Evolutionary conservation across 2,888 invertebrate species (phyloP).

Genomic region (Morpho achilles): DNA sequence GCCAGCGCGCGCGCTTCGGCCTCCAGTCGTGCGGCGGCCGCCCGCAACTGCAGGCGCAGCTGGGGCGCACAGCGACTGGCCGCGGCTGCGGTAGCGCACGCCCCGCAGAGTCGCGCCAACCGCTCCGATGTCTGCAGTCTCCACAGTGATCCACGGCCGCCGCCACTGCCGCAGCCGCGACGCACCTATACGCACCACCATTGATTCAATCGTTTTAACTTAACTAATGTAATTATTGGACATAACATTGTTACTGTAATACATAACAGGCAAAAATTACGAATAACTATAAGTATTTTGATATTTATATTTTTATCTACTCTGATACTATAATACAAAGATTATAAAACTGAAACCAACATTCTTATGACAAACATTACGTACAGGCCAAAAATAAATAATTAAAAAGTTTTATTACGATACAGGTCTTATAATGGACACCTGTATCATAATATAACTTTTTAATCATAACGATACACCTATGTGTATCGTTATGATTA

Average conservation of each 20-base stretch:
- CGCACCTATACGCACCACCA: constrained; percentile 36
- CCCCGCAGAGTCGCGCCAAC: constrained; percentile 87
- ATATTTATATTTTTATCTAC: too few species aligned
- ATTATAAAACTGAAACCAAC: too few species aligned
- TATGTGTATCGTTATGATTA: too few species aligned
- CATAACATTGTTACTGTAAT: neutral
- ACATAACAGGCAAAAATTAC: too few species aligned
- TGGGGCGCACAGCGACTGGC: constrained; percentile 91
- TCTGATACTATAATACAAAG: too few species aligned
- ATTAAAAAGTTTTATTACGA: too few species aligned
- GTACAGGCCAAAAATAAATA: too few species aligned
- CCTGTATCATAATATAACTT: too few species aligned
- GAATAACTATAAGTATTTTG: too few species aligned
- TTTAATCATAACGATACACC: too few species aligned
- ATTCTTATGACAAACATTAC: too few species aligned
- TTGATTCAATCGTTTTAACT: neutral
- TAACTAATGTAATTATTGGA: neutral
- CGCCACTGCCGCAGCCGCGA: constrained; percentile 46
- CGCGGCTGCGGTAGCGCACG: constrained; percentile 91
- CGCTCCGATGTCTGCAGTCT: constrained; percentile 68
- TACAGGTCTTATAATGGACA: too few species aligned
- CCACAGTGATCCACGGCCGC: constrained; percentile 64
- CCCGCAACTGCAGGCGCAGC: constrained; percentile 90
- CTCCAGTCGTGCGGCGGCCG: constrained; percentile 63
- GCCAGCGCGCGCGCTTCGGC: constrained; percentile 59